These are phyloP conservation scores for Euwallacea fornicatus DNA, from an alignment of 1,140 invertebrate species.

Conservation along the genomic window DNA sequence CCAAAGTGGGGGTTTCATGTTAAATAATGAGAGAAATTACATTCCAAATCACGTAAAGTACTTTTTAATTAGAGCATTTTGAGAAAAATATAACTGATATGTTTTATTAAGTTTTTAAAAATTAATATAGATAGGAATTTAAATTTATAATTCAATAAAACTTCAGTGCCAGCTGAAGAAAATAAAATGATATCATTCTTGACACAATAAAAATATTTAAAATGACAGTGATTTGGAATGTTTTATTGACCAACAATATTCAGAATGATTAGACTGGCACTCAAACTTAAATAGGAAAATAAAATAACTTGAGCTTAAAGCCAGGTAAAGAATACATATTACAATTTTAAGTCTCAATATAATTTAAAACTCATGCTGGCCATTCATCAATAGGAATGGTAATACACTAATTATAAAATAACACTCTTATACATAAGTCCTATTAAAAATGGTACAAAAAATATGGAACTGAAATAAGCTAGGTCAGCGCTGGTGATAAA, in stretches of 20 bases:
- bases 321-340: neutral
- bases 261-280: conserved; percentile 19
- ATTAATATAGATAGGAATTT: too few species aligned
- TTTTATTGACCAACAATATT: conserved; percentile 4
- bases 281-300: neutral
- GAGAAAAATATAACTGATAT: neutral
- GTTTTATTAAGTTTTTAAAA: neutral
- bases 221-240: conserved; percentile 25
- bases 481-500: too few species aligned
- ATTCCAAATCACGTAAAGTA: conserved; percentile 22
- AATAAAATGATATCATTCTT: neutral
- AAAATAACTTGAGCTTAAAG: neutral
- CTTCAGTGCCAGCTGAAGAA: conserved; percentile 9
- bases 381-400: too few species aligned
- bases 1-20: conserved; percentile 42
- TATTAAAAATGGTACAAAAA: neutral
- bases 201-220: neutral
- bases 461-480: neutral
- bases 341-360: neutral
- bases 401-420: too few species aligned
- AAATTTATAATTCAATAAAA: too few species aligned
- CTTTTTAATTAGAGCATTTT: neutral
- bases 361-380: too few species aligned
- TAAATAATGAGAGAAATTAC: conserved; percentile 37
- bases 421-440: neutral